Evolutionary conservation across 2,113 vertebrate genomes (phyloP), one percentile per base, ranked within the genome.

Genomic region (Chamaetylas fuelleborni): DNA sequence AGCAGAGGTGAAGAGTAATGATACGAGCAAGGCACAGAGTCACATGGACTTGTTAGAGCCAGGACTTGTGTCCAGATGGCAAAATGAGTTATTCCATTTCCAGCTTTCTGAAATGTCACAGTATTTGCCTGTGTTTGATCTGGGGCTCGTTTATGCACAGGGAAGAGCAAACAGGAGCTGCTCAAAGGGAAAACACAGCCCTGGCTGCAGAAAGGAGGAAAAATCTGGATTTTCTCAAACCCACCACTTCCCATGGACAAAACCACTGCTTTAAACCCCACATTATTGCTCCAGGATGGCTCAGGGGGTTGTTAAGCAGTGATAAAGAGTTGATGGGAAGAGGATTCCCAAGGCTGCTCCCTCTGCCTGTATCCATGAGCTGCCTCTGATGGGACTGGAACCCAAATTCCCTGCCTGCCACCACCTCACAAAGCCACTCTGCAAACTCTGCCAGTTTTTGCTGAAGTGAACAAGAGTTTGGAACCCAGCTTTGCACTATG

Each of bases 1-100:
- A 82, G 81, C 89, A 84, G 92, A 74, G 96, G 93, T 86, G 94
- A 91, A 19, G 34, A 92, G 79, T 22, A 94, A 88, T 51, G 62
- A 50, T 25, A 79, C 1, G 11, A 81, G 72, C 61, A 43, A 92
- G 67, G 28, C 53, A 31, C 45, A 6, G 76, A 64, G 43, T 60
- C 86, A 28, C 80, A 28, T 0, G 28, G 9, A 31, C 78, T 17
- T 24, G 82, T 87, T 29, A 85, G 66, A 90, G 19, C 53, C 0
- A 0, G 82, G 76, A n/a, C 61, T 91, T 40, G 31, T 79, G 60
- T 58, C 92, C 91, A 56, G 82, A 56, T 82, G 80, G 92, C 58
- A 83, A 86, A 88, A 67, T 47, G 85, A 91, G 48, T 83, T 80
- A 45, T 81, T 95, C 71, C 42, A 40, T 64, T 81, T 56, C 62